Evolutionary conservation across 2,113 vertebrate genomes (phyloP).

Genomic region (Perca fluviatilis): DNA sequence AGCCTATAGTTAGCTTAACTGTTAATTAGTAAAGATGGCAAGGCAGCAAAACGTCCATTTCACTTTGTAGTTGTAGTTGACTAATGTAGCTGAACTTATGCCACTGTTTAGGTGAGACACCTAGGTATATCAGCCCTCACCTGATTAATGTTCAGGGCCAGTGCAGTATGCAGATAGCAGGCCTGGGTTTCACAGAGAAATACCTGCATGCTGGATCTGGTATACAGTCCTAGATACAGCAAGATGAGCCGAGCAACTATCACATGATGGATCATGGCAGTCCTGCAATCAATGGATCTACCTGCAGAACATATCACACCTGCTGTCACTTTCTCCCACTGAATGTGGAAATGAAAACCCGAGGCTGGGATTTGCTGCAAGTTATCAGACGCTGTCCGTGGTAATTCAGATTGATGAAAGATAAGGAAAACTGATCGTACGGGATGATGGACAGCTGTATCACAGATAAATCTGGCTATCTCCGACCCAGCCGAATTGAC

Average conservation of each 20-base stretch:
- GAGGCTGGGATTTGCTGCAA: constrained; percentile 60
- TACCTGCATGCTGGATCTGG: constrained; percentile 20
- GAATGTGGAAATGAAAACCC: constrained; percentile 59
- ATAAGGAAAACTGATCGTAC: constrained; percentile 75
- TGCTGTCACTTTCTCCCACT: constrained; percentile 39
- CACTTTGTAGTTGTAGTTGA: too few relatives aligned
- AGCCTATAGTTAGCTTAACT: too few relatives aligned
- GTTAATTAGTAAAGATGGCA: too few relatives aligned
- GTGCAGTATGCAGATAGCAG: constrained; percentile 18
- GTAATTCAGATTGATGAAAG: constrained; percentile 79
- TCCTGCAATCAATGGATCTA: constrained; percentile 26
- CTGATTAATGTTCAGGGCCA: constrained; percentile 13
- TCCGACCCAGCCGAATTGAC: constrained; percentile 64
- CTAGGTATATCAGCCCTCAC: background rate
- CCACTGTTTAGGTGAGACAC: constrained; percentile 39
- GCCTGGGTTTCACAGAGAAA: constrained; percentile 6
- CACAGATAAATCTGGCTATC: constrained; percentile 73
- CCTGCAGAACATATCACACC: constrained; percentile 28
- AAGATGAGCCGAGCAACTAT: constrained; percentile 25
- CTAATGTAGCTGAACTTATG: too few relatives aligned
- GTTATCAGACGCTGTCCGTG: constrained; percentile 67
- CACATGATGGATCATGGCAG: constrained; percentile 31
- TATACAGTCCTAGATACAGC: constrained; percentile 26
- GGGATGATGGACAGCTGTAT: constrained; percentile 80
- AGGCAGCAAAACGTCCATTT: too few relatives aligned